Percentiles rank a stretch among this genome's conserved stretches.
phyloP scores from a whole-genome alignment of 2,888 invertebrate species.

The Crepidodera aurea region DNA sequence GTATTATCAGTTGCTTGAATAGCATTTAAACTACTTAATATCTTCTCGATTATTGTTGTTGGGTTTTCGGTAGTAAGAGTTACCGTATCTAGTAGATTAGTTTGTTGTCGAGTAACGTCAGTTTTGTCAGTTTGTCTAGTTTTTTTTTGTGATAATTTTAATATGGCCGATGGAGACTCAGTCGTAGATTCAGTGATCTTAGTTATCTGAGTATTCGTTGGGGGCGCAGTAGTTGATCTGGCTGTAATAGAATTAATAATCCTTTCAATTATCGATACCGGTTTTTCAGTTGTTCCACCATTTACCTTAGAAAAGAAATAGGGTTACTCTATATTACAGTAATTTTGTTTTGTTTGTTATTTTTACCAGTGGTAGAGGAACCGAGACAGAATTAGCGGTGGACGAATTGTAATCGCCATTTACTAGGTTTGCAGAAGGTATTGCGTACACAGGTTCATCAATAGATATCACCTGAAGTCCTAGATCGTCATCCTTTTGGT shows the following conservation, averaged over 20 bases:
- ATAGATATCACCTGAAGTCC: conserved; percentile 60
- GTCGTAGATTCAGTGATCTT: conserved; percentile 41
- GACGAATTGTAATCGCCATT: conserved; percentile 54
- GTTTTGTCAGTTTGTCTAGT: conserved; percentile 43
- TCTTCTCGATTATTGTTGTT: conserved; percentile 60
- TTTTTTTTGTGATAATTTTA: conserved; percentile 58
- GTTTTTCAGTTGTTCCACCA: conserved; percentile 53
- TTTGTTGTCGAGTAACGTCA: conserved; percentile 40
- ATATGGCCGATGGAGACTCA: conserved; percentile 56
- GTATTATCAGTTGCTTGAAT: conserved; percentile 57
- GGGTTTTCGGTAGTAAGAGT: conserved; percentile 58
- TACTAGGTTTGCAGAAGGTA: conserved; percentile 59
- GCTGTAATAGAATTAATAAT: conserved; percentile 60
- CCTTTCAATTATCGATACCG: conserved; percentile 59
- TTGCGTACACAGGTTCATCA: conserved; percentile 58
- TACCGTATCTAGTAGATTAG: conserved; percentile 33
- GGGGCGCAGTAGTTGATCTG: conserved; percentile 54
- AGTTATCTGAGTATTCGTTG: conserved; percentile 38
- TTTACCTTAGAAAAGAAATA: conserved; percentile 48
- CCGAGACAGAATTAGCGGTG: conserved; percentile 44
- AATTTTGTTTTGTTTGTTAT: too few species aligned
- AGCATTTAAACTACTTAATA: conserved; percentile 59
- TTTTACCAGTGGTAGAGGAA: conserved; percentile 45
- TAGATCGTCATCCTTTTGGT: conserved; percentile 51
- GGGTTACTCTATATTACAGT: neutral